Percentiles rank a stretch among this genome's conserved stretches.
These are phyloP conservation scores for Semotilus atromaculatus DNA, from an alignment of 2,797 vertebrate species.

Conservation along the genomic window DNA sequence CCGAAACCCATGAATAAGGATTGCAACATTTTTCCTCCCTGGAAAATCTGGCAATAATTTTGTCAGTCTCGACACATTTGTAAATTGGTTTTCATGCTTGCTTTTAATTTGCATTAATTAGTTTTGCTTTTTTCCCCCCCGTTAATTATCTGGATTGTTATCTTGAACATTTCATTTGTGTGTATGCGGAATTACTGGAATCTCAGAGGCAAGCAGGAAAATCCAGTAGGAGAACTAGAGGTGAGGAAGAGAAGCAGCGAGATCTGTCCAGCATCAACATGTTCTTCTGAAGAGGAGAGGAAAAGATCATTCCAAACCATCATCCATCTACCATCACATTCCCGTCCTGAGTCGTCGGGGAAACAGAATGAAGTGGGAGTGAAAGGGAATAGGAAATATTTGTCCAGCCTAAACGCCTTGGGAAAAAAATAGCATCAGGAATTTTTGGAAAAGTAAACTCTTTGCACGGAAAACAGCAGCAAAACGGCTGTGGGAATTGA, in stretches of 20 bases:
- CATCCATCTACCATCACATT: constrained; percentile 42
- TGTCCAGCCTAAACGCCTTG: constrained; percentile 60
- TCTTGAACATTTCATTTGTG: constrained; percentile 14
- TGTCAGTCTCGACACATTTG: background rate
- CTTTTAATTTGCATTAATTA: constrained; percentile 11
- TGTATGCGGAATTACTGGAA: constrained; percentile 55
- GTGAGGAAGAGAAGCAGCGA: constrained; percentile 9
- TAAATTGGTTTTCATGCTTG: background rate
- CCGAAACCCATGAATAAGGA: constrained; percentile 37
- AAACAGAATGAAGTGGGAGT: constrained; percentile 50
- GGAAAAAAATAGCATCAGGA: constrained; percentile 60
- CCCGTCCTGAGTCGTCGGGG: constrained; percentile 45
- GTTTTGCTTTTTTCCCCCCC: background rate
- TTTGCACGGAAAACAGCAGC: constrained; percentile 61
- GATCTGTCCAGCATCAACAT: constrained; percentile 63
- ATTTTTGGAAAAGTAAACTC: constrained; percentile 36
- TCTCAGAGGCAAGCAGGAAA: constrained; percentile 33
- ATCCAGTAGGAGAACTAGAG: constrained; percentile 60
- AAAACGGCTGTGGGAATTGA: constrained; percentile 14
- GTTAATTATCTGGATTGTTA: constrained; percentile 21
- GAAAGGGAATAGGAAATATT: constrained; percentile 72
- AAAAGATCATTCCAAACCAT: constrained; percentile 63
- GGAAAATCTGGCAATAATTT: constrained; percentile 27
- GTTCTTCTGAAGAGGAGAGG: constrained; percentile 66
- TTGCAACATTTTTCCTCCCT: constrained; percentile 9